Evolutionary conservation across 2,113 vertebrate genomes (phyloP), one percentile per base, ranked within the genome.

Genomic region (Nicator chloris): DNA sequence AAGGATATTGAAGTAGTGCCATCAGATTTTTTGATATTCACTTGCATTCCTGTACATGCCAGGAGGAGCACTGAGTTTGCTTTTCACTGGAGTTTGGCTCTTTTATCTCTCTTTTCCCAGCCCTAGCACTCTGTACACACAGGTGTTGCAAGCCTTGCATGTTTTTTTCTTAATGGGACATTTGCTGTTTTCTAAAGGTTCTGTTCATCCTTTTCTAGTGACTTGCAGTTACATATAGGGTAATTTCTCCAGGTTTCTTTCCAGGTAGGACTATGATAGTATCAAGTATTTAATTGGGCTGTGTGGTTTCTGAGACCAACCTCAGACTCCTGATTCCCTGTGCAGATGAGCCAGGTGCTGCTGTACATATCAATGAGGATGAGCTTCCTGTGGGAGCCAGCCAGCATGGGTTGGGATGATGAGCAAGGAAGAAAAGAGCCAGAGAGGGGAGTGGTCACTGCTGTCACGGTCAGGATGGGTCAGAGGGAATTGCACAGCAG

Each of bases 11-110:
- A 23, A 45, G 11, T 47, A 33, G 61, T 4, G 18, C 11, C 37
- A 7, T 44, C 15, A 14, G 15, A 15, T 7, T 31, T 20, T 60
- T 51, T 84, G 37, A 26, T 35, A 28, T 64, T 66, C 28, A 28
- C 12, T 24, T 2, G 0, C 4, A 3, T 33, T 27, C 51, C 44
- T 44, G 9, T 22, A 13, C 0, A 0, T 31, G 19, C 57, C 42
- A 63, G 39, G 39, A 80, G 53, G 31, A 39, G 23, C 12, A 1
- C 12, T 8, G 15, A 33, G 26, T 35, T 60, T 50, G n/a, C 21
- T 54, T 68, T 63, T 73, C 27, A 3, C 21, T 22, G 40, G 28
- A 59, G 28, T 49, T 59, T 35, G 39, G 8, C 30, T 69, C 24
- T 69, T 27, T 50, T 73, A 17, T 40, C 28, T 64, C 23, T 76